Evolutionary conservation across 2,113 vertebrate genomes (phyloP).

Genomic region (Leiothrix lutea): DNA sequence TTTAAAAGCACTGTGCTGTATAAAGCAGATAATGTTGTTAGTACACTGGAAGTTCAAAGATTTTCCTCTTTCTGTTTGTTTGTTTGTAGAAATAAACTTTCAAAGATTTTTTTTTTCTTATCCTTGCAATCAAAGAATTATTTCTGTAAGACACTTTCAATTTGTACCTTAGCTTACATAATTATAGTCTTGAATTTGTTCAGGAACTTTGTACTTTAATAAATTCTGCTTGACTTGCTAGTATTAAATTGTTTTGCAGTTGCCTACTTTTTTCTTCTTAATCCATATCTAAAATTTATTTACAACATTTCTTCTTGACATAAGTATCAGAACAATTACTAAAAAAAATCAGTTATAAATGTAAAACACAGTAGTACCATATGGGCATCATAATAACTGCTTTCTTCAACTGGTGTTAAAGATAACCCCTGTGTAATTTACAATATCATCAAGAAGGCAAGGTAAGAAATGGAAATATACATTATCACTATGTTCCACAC

Average conservation of each 20-base stretch:
- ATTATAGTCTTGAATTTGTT: neutral
- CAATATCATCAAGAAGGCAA: neutral
- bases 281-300: neutral
- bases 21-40: slow-evolving; percentile 20
- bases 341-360: neutral
- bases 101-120: neutral
- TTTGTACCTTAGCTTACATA: neutral
- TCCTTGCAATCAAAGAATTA: neutral
- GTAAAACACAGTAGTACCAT: neutral
- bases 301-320: neutral
- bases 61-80: neutral
- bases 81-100: slow-evolving; percentile 3
- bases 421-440: neutral
- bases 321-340: neutral
- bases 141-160: neutral
- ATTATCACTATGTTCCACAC: neutral
- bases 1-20: neutral
- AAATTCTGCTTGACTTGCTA: neutral
- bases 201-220: neutral
- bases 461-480: neutral
- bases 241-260: neutral
- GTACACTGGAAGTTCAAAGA: slow-evolving; percentile 1
- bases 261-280: neutral
- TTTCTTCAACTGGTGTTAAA: neutral
- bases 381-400: neutral